Base-by-base conservation (phyloP, 2,113 vertebrate species). In the Corythornis vintsioides region DNA sequence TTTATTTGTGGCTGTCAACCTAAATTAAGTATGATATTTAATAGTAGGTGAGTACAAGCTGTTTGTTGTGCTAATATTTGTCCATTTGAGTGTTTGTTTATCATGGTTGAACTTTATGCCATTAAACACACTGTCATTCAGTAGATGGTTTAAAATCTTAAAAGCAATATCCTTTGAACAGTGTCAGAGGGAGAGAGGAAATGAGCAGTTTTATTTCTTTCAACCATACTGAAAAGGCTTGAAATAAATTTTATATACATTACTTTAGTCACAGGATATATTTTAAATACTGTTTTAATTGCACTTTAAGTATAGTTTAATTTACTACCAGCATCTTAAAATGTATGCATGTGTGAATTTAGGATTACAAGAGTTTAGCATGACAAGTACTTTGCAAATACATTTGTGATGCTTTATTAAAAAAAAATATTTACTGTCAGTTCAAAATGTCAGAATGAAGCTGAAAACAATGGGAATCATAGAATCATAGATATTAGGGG, bases 11-110 rank as follows among this genome's bases (percentile, higher is more conserved):
- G 40, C 65, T 93, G 86, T 94, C 92, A 83, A 47, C 65, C 65
- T 83, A 71, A 78, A 92, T 94, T 90, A 75, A 75, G 40, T 65
- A 40, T 63, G 11, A 5, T 88, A 38, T 80, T 88, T 88, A 67
- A 81, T 88, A 84, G 81, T 93, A 96, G 86, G 76, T 92, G 80
- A 83, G 35, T 81, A 57, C 83, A 86, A 47, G 57, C 69, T 91
- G 31, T 75, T 93, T 73, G 2, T 0, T 88, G 29, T 72, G 73
- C 45, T 94, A 48, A 67, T 82, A 76, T 96, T 94, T 88, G 83
- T 95, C 90, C 80, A 77, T 83, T 90, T 94, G 83, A 86, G 72
- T 88, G 86, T 93, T 92, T 95, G 76, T 95, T 95, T 96, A 78
- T 94, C 88, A 92, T 93, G 96, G 90, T 93, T 96, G 92, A 95